Base-by-base conservation (phyloP, 2,113 vertebrate genomes). In the Pterocles gutturalis region DNA sequence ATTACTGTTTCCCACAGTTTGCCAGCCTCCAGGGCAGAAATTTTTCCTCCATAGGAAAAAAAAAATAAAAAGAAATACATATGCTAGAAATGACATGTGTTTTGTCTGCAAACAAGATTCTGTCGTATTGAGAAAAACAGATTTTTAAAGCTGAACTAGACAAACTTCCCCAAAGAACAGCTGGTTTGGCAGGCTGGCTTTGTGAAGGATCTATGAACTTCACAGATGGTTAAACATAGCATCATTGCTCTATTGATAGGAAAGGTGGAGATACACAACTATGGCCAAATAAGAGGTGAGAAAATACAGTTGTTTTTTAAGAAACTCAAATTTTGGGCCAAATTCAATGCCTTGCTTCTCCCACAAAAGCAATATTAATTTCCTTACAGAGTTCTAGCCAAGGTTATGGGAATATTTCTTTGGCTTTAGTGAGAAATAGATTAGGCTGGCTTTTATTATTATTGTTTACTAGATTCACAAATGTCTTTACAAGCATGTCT, bases 301-400 rank as follows among this genome's bases (percentile, higher is more conserved):
- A 81, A 78, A 38, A 48, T 33, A 54, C 12, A 66, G 26, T n/a
- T 60, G 3, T n/a, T 75, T 76, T 55, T 76, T 25, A 88, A 75
- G 51, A 79, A 93, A 73, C 11, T n/a, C n/a, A 86, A 55, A 41
- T 72, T 64, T 31, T 7, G 31, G 43, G 34, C 28, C 36, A 78
- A 81, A 88, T 93, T 41, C 33, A 70, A 72, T 79, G 57, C 76
- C 78, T 95, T 78, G 31, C 64, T 93, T 95, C 84, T 94, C 92
- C 57, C 34, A 61, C 9, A 78, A 87, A 81, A 71, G 24, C 54
- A 94, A 38, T 82, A 75, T 46, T 76, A 83, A 61, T 64, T 90
- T 82, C 25, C 43, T 87, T 55, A 69, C 4, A 7, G 71, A 95
- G 62, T 92, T 94, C 38, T 53, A 49, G 34, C 15, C 31, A 86